These are phyloP conservation scores for Actinia equina DNA, from an alignment of 64 coral and sea anemone species.

Conservation along the genomic window DNA sequence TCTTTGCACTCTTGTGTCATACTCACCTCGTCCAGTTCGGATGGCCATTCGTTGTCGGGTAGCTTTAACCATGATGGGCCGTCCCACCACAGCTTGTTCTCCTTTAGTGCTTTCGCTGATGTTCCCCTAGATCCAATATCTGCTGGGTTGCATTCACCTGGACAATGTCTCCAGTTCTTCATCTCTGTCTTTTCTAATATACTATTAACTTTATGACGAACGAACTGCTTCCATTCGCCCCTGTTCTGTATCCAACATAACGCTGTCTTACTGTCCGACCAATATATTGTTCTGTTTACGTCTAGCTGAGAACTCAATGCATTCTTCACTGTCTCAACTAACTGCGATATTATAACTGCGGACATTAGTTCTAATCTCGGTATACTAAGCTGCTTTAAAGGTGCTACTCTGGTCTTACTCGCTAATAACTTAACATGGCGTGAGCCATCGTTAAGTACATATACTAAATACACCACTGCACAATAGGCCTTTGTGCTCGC, in stretches of 20 bases:
- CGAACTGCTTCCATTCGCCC: too few species aligned
- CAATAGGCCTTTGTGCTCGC: not conserved
- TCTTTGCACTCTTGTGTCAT: too few species aligned
- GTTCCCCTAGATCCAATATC: too few species aligned
- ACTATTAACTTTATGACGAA: too few species aligned
- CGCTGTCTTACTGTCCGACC: slow-evolving; percentile 21
- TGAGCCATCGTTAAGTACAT: not conserved
- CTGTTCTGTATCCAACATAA: slow-evolving; percentile 19
- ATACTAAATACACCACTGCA: slow-evolving; percentile 1
- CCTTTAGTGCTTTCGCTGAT: too few species aligned
- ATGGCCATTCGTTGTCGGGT: too few species aligned
- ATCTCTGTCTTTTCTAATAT: too few species aligned
- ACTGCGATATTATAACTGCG: not conserved
- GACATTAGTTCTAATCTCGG: slow-evolving; percentile 32
- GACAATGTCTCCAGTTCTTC: too few species aligned
- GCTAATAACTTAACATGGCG: not conserved
- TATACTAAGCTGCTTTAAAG: not conserved
- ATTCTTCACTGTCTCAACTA: not conserved
- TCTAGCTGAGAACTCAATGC: not conserved
- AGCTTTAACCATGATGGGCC: too few species aligned
- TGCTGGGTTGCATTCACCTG: too few species aligned
- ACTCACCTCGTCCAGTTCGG: too few species aligned
- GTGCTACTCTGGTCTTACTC: slow-evolving; percentile 11
- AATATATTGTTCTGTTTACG: not conserved
- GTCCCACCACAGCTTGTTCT: too few species aligned